A percentile compares a stretch with the other conserved stretches of the same genome.
Conservation (phyloP, 2,888 invertebrate species). For the Pogonocherus hispidulus region DNA sequence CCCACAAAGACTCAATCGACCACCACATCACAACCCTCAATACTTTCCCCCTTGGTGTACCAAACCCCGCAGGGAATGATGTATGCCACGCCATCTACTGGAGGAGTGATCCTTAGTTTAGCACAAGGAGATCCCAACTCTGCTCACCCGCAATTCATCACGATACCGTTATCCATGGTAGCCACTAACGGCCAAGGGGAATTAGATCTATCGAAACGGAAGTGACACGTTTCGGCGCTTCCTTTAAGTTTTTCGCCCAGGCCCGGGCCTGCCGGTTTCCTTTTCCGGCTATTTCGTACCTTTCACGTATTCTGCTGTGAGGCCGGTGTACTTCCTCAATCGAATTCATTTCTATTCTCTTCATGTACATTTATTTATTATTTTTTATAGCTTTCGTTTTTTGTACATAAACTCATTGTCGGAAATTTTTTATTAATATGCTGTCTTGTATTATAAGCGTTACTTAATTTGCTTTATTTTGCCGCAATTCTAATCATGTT, state of each 20-base stretch:
- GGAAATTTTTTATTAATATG: conserved; percentile 15
- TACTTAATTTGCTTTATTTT: conserved; percentile 7
- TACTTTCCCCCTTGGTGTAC: conserved; percentile 65
- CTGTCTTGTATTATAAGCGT: conserved; percentile 18
- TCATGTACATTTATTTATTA: conserved; percentile 11
- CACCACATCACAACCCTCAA: conserved; percentile 48
- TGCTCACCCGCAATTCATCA: conserved; percentile 77
- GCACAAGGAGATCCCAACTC: conserved; percentile 62
- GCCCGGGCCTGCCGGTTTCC: conserved; percentile 44
- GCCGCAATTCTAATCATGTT: not conserved
- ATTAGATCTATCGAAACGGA: conserved; percentile 62
- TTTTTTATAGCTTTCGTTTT: conserved; percentile 8
- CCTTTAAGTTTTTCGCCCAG: conserved; percentile 25
- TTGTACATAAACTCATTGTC: conserved; percentile 12
- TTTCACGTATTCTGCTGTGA: conserved; percentile 1
- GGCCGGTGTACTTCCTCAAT: conserved; percentile 13
- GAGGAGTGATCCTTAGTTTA: conserved; percentile 68
- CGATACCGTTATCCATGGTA: conserved; percentile 79
- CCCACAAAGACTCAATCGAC: conserved; percentile 44
- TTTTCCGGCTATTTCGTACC: conserved; percentile 49
- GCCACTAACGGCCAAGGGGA: conserved; percentile 67
- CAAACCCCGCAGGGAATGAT: conserved; percentile 69
- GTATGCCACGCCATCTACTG: conserved; percentile 68
- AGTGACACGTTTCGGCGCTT: conserved; percentile 39
- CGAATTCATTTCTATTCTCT: conserved; percentile 1